Evolutionary conservation across 2,113 vertebrate species (phyloP), one percentile per base, ranked within the genome.

Genomic region (Ursus arctos): DNA sequence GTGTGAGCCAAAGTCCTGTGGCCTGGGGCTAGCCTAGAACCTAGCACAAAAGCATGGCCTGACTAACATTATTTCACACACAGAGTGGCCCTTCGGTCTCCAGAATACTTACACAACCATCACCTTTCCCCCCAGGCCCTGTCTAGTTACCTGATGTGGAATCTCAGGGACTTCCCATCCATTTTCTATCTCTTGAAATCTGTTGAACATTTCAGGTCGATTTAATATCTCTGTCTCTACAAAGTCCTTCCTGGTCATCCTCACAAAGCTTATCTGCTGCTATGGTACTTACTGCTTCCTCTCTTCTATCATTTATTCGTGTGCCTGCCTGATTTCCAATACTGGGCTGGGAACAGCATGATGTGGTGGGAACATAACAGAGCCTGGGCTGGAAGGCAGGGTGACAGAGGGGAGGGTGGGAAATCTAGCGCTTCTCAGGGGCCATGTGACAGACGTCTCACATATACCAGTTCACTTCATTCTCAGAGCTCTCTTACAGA

Each of bases 151-250:
- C 57, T 74, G 36, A 51, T 31, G 21, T 79, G 82, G 21, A 87
- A 49, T 79, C 40, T n/a, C 9, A 0, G 69, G 43, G n/a, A 79
- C 72, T 55, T 96, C 31, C 24, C n/a, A 40, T 49, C 55, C 84
- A 12, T 59, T 96, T 86, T 82, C 24, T 74, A 26, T 71, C 81
- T 93, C 86, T 82, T 86, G 47, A 82, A 80, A 92, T 51, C 86
- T 63, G 47, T 65, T 53, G 49, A 74, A 86, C 8, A 57, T 67
- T 16, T 81, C 71, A 67, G 51, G 57, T 84, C 22, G 22, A 80
- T 79, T 83, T 63, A 69, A 53, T 76, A 65, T 47, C 4, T 2
- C 28, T 59, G 33, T 59, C 53, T 82, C 53, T 31, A 0, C 43
- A 72, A 79, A 76, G 15, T 85, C 11, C 55, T 95, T 69, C 57